A percentile compares a stretch with the other conserved stretches of the same genome.
phyloP scores from a whole-genome alignment of 2,113 vertebrate genomes.

The Lepus americanus region DNA sequence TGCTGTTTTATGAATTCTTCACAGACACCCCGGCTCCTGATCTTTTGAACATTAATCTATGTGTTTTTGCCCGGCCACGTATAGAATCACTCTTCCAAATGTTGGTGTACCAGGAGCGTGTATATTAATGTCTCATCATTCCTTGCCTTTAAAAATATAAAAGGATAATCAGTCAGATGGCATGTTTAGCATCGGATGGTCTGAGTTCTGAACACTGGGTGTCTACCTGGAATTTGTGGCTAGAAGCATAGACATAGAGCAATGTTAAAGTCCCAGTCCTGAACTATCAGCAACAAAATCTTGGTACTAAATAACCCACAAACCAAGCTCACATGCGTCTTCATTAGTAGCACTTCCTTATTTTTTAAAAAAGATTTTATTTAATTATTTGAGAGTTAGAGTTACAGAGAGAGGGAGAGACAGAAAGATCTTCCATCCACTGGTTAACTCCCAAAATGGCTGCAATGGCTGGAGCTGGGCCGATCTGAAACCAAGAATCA shows the following conservation, averaged over 20 bases:
- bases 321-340: background rate
- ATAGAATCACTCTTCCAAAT: background rate
- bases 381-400: too few relatives aligned
- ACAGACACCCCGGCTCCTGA: background rate
- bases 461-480: too few relatives aligned
- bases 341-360: background rate
- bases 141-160: slow-evolving; percentile 57
- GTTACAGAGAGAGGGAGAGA: too few relatives aligned
- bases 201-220: background rate
- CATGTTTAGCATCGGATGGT: background rate
- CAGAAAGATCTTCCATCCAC: too few relatives aligned
- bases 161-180: background rate
- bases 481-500: too few relatives aligned
- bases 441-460: too few relatives aligned
- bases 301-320: background rate
- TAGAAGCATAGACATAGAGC: background rate
- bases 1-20: background rate
- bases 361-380: too few relatives aligned
- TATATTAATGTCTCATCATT: slow-evolving; percentile 32
- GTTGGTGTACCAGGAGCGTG: background rate
- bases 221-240: background rate
- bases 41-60: background rate
- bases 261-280: background rate
- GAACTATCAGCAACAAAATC: background rate
- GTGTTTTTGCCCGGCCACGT: background rate